Evolutionary conservation across 2,797 vertebrate genomes (phyloP).

Genomic region (Sebastolobus altivelis): DNA sequence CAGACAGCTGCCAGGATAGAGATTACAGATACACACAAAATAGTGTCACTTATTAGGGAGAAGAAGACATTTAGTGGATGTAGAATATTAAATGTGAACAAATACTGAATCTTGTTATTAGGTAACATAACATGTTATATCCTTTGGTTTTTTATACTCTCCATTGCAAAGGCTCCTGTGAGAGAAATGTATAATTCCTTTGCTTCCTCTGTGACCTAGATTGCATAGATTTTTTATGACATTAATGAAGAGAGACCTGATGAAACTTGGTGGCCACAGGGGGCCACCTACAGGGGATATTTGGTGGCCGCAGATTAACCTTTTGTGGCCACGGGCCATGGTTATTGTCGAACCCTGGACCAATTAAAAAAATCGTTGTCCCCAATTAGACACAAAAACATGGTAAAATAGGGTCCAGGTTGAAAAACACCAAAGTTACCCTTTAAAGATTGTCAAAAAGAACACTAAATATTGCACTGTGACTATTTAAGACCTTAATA

Average conservation of each 20-base stretch:
- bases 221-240: no score
- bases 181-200: background rate
- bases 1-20: slow-evolving; percentile 57
- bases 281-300: no score
- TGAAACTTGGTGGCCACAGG: no score
- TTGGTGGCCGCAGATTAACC: no score
- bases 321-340: no score
- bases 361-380: no score
- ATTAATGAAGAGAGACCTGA: no score
- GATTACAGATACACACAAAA: slow-evolving; percentile 43
- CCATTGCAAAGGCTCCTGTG: background rate
- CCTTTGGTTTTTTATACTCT: background rate
- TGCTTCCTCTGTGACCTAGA: background rate
- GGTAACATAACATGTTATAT: background rate
- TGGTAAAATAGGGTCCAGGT: fast-evolving
- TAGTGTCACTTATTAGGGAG: slow-evolving; percentile 13
- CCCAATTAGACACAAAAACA: no score
- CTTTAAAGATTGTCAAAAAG: no score
- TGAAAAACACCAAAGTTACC: no score
- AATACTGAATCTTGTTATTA: background rate
- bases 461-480: background rate
- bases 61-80: slow-evolving; percentile 1
- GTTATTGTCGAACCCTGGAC: no score
- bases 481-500: background rate
- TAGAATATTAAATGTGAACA: background rate